Evolutionary conservation across 2,113 vertebrate genomes (phyloP).

Genomic region (Pseudopodoces humilis): DNA sequence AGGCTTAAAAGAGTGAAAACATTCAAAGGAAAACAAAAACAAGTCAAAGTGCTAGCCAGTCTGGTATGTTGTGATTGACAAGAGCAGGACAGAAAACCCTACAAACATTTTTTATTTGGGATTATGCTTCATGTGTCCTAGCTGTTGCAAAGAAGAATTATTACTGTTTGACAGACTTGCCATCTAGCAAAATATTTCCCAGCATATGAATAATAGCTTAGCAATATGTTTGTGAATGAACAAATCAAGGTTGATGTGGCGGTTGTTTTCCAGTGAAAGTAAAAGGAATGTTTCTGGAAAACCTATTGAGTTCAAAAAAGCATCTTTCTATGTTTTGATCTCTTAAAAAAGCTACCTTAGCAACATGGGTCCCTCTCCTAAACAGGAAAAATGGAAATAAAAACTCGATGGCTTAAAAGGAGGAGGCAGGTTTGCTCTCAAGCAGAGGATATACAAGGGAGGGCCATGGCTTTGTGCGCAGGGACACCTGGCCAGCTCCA

Average conservation of each 20-base stretch:
- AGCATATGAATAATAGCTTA: neutral
- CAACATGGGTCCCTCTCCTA: neutral
- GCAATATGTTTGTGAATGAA: neutral
- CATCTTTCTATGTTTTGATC: neutral
- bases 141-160: neutral
- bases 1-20: neutral
- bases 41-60: neutral
- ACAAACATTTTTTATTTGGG: neutral
- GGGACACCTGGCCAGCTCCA: neutral
- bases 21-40: neutral
- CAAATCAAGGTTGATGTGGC: neutral
- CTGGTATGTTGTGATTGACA: slow-evolving; percentile 4
- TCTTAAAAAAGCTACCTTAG: neutral
- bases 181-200: neutral
- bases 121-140: neutral
- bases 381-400: neutral
- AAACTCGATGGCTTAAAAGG: neutral
- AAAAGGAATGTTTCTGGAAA: neutral
- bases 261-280: neutral
- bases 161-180: slow-evolving; percentile 17
- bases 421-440: neutral
- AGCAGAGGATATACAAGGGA: neutral
- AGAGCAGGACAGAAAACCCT: neutral
- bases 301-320: neutral
- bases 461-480: too few relatives aligned